Conservation (phyloP, 2,797 vertebrate species). For the Pelodytes ibericus region DNA sequence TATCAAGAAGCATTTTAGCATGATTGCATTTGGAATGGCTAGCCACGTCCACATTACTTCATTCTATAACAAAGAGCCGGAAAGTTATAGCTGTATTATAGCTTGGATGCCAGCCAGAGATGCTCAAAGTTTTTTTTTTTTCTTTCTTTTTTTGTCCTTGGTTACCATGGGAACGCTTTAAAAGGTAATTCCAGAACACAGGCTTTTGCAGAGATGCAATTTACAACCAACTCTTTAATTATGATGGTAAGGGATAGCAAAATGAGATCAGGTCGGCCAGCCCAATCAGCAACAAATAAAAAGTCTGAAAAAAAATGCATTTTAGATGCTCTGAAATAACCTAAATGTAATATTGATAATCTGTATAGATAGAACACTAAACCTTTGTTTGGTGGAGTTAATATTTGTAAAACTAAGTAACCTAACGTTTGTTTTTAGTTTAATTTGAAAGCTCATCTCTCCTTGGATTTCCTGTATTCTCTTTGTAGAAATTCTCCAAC, state of each 20-base stretch:
- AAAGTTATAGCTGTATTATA: slow-evolving; percentile 61
- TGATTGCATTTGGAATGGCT: slow-evolving; percentile 69
- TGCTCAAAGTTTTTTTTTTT: slow-evolving; percentile 72
- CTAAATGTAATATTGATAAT: too few relatives aligned
- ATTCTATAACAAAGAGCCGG: slow-evolving; percentile 57
- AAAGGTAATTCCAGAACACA: slow-evolving; percentile 65
- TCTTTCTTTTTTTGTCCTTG: slow-evolving; percentile 70
- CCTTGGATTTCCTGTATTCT: too few relatives aligned
- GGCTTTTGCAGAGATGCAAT: slow-evolving; percentile 65
- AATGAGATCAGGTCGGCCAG: neutral
- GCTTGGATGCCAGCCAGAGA: slow-evolving; percentile 65
- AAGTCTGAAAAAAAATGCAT: too few relatives aligned
- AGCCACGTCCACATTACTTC: slow-evolving; percentile 72
- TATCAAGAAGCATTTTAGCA: slow-evolving; percentile 67
- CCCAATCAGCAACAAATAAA: too few relatives aligned
- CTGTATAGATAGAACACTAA: too few relatives aligned
- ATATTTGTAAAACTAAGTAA: too few relatives aligned
- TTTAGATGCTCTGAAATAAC: too few relatives aligned
- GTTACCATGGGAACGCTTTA: slow-evolving; percentile 82
- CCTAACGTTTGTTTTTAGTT: too few relatives aligned
- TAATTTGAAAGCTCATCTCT: too few relatives aligned
- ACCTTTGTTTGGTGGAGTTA: too few relatives aligned
- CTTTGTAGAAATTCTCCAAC: too few relatives aligned
- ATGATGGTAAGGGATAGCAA: slow-evolving; percentile 58
- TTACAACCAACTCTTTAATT: slow-evolving; percentile 74